Percentiles rank a stretch among this genome's conserved stretches.
Evolutionary conservation across 35 echinoderm and acorn worm genomes (phyloP).

Genomic region (Apostichopus californicus): DNA sequence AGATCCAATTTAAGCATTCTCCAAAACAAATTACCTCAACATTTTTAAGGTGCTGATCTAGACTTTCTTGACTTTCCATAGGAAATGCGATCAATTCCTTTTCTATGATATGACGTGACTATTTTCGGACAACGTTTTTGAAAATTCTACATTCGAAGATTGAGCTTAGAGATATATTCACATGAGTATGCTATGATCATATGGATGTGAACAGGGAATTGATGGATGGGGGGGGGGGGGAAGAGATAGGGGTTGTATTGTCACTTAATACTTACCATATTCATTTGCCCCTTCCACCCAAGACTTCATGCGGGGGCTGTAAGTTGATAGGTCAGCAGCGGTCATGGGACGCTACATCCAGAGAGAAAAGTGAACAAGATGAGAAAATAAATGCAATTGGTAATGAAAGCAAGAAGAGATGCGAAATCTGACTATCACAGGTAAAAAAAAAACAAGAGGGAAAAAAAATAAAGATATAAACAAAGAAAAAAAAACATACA

Average conservation of each 20-base stretch:
- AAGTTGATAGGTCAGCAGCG: background rate
- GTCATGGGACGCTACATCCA: constrained; percentile 1
- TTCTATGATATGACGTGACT: too few species aligned
- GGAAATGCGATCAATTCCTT: too few species aligned
- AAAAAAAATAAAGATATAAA: background rate
- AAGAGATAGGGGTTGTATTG: background rate
- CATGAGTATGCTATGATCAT: background rate
- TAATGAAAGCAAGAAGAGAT: too few species aligned
- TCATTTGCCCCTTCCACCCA: constrained; percentile 24
- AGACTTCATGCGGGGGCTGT: background rate
- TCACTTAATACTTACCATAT: constrained; percentile 1
- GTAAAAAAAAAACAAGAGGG: background rate
- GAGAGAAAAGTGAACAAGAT: background rate
- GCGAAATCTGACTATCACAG: too few species aligned
- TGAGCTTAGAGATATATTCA: too few species aligned
- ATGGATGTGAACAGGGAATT: background rate
- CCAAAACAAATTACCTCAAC: too few species aligned
- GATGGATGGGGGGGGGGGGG: too few species aligned
- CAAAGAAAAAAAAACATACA: background rate
- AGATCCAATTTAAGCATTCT: too few species aligned
- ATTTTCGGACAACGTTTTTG: too few species aligned
- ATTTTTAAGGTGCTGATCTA: too few species aligned
- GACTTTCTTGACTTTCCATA: too few species aligned
- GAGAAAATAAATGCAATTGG: background rate
- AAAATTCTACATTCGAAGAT: too few species aligned